Evolutionary conservation across 2,888 invertebrate species (phyloP).

Genomic region (Chalcis sispes): DNA sequence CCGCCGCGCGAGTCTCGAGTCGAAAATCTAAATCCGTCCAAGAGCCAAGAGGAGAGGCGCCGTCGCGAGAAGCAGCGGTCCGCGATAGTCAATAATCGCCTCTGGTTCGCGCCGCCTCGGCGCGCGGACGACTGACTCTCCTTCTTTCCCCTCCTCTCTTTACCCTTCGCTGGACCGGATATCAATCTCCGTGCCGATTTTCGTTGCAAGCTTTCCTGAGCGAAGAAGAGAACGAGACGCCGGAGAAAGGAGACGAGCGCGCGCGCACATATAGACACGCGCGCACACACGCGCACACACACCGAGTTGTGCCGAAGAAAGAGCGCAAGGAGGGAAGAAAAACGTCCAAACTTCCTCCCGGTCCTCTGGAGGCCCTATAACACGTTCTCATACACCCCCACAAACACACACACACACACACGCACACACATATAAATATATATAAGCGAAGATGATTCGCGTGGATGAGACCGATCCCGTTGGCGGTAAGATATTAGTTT

Average conservation of each 20-base stretch:
- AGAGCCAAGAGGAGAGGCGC: slow-evolving; percentile 59
- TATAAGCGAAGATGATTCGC: slow-evolving; percentile 86
- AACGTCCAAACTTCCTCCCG: no score
- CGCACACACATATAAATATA: slow-evolving; percentile 24
- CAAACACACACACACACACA: background rate
- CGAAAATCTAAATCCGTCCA: slow-evolving; percentile 75
- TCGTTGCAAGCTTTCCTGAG: no score
- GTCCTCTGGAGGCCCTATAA: no score
- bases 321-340: no score
- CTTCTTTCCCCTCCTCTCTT: background rate
- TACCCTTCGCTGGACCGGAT: background rate
- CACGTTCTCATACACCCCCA: no score
- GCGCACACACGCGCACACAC: no score
- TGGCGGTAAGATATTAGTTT: slow-evolving; percentile 83
- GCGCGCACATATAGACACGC: no score
- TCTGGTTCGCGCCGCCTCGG: slow-evolving; percentile 49
- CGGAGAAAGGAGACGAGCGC: no score
- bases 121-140: background rate
- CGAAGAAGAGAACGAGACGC: no score
- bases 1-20: background rate
- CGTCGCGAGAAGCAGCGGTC: slow-evolving; percentile 8
- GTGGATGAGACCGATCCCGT: slow-evolving; percentile 94
- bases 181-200: no score
- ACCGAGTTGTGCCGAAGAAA: no score
- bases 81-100: slow-evolving; percentile 73